Conservation (phyloP, 2,113 vertebrate species). For the Macaca nemestrina region DNA sequence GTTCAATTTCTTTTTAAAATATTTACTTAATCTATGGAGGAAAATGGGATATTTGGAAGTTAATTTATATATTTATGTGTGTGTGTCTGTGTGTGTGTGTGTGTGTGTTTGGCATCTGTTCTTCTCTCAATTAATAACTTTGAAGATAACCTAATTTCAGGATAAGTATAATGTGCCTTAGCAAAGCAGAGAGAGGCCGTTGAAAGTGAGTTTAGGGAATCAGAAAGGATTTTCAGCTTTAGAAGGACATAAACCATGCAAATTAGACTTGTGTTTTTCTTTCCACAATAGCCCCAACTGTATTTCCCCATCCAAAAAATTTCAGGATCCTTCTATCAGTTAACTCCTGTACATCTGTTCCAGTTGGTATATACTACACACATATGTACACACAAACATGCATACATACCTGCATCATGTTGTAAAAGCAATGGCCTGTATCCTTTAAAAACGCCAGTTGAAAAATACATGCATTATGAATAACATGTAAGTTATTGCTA, state of each 20-base stretch:
- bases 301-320: not conserved
- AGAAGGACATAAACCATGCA: not conserved
- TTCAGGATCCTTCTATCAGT: not conserved
- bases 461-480: not conserved
- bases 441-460: not conserved
- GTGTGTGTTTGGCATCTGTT: slow-evolving; percentile 58
- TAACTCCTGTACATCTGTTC: not conserved
- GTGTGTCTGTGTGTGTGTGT: no score
- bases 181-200: not conserved
- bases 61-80: not conserved
- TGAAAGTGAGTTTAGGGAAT: slow-evolving; percentile 30
- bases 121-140: slow-evolving; percentile 63
- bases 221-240: slow-evolving; percentile 8
- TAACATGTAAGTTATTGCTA: not conserved
- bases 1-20: not conserved
- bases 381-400: not conserved
- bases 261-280: not conserved
- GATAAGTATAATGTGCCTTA: slow-evolving; percentile 40
- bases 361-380: not conserved
- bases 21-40: slow-evolving; percentile 61
- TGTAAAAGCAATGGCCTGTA: not conserved
- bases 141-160: slow-evolving; percentile 55
- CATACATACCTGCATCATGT: not conserved
- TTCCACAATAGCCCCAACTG: not conserved
- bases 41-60: slow-evolving; percentile 35